These are phyloP conservation scores for Platycheirus albimanus DNA, from an alignment of 2,888 invertebrate genomes.

Conservation along the genomic window DNA sequence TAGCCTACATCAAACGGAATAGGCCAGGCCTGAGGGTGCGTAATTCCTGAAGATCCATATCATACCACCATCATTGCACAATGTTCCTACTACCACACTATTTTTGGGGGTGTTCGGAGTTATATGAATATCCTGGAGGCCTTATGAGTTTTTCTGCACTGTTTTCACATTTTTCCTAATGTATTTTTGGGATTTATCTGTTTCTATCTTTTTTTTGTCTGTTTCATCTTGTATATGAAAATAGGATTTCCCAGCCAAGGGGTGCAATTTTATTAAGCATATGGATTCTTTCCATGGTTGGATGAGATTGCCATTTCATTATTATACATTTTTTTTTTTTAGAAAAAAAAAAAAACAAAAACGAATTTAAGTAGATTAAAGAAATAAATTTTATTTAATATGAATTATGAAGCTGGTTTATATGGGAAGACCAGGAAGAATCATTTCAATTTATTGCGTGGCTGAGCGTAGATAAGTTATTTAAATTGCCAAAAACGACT, in stretches of 20 bases:
- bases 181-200: not conserved
- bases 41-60: conserved; percentile 17
- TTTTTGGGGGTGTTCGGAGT: not conserved
- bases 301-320: conserved; percentile 19
- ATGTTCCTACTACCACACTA: not conserved
- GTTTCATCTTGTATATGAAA: not conserved
- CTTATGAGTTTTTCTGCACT: not conserved
- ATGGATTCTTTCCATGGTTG: conserved; percentile 31
- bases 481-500: conserved; percentile 48
- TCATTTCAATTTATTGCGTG: conserved; percentile 43
- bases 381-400: conserved; percentile 57
- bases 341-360: not conserved
- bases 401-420: conserved; percentile 39
- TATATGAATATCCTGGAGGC: conserved; percentile 4
- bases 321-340: conserved; percentile 12
- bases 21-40: not conserved
- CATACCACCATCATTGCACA: not conserved
- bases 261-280: conserved; percentile 31
- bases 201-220: not conserved
- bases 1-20: not conserved
- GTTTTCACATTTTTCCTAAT: conserved; percentile 15
- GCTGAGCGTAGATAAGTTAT: conserved; percentile 44
- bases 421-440: not conserved
- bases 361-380: conserved; percentile 50
- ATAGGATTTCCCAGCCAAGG: conserved; percentile 28